phyloP scores from a whole-genome alignment of 2,797 vertebrate genomes.

The Argya squamiceps region DNA sequence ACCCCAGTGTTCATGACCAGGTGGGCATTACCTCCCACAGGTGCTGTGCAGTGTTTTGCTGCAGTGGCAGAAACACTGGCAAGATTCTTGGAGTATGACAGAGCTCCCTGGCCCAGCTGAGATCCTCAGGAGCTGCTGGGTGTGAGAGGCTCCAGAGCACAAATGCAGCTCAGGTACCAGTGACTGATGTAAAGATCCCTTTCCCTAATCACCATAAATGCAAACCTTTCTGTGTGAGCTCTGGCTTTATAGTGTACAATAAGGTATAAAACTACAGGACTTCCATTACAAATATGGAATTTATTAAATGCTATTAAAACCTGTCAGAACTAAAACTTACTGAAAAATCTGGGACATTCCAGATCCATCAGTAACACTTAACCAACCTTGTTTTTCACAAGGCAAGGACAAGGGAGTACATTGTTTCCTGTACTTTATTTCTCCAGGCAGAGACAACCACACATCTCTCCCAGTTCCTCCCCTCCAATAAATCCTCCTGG shows the following conservation, averaged over 20 bases:
- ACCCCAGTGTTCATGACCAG: accelerated
- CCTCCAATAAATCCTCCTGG: not conserved
- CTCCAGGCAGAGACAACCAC: not conserved
- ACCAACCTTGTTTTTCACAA: not conserved
- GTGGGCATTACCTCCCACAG: no score
- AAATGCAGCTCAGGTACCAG: not conserved
- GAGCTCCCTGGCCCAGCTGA: not conserved
- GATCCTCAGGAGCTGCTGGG: not conserved
- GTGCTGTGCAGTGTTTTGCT: accelerated
- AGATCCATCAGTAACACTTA: not conserved
- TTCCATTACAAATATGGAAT: not conserved
- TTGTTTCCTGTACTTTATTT: constrained; percentile 33
- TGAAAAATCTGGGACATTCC: not conserved
- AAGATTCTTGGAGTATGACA: not conserved
- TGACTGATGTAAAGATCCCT: not conserved
- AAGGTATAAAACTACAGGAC: not conserved
- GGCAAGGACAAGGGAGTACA: not conserved
- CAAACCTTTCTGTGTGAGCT: not conserved
- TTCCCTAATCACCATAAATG: not conserved
- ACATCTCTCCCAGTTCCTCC: not conserved
- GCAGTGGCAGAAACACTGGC: not conserved
- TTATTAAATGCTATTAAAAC: not conserved
- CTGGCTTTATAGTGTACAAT: not conserved
- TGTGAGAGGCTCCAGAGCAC: accelerated
- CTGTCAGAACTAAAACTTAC: not conserved